phyloP scores from a whole-genome alignment of 2,113 vertebrate species.

The Bubo blakistoni region DNA sequence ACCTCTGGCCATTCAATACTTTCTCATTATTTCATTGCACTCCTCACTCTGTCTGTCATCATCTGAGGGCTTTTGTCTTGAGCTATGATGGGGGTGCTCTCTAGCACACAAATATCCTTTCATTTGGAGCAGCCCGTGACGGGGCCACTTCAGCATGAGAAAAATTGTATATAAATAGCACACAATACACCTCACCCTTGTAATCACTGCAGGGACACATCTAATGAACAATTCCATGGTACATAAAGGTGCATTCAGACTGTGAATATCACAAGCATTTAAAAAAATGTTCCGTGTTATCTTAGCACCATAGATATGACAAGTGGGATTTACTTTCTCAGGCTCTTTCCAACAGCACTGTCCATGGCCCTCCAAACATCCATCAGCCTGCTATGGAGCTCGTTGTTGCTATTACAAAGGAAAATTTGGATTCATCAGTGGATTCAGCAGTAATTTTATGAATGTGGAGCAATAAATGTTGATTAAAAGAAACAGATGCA shows the following conservation, averaged over 20 bases:
- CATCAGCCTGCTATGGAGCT: not conserved
- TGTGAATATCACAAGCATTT: not conserved
- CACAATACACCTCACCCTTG: constrained; percentile 46
- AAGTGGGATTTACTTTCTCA: not conserved
- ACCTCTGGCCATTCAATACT: not conserved
- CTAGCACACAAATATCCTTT: constrained; percentile 50
- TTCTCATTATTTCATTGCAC: constrained; percentile 22
- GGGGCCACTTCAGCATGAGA: constrained; percentile 16
- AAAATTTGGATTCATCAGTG: not conserved
- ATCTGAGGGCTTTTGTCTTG: constrained; percentile 52
- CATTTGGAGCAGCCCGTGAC: constrained; percentile 48
- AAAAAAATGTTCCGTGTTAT: not conserved
- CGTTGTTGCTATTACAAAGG: not conserved
- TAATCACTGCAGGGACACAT: constrained; percentile 30
- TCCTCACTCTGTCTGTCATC: constrained; percentile 5
- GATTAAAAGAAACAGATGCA: not conserved
- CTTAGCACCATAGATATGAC: not conserved
- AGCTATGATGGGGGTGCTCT: not conserved
- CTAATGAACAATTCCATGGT: not conserved
- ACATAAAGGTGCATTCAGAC: constrained; percentile 27
- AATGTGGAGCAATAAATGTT: not conserved
- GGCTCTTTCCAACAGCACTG: not conserved
- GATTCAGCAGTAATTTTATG: not conserved
- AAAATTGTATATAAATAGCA: not conserved
- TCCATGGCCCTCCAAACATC: not conserved